These are phyloP conservation scores for Chrysomallon squamiferum DNA, from an alignment of 1,140 invertebrate species.

Conservation along the genomic window DNA sequence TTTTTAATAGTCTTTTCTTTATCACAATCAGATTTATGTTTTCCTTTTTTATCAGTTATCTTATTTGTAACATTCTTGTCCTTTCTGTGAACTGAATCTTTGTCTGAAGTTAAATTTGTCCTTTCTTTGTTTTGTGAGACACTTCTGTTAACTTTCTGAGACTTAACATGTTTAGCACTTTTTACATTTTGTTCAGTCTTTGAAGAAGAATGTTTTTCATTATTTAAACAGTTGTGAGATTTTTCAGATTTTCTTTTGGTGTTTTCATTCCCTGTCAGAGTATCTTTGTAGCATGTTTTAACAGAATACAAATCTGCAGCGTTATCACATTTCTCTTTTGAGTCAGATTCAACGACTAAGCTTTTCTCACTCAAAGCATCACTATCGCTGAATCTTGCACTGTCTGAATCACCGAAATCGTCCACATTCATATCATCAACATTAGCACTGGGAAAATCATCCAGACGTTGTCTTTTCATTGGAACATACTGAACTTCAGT, in stretches of 20 bases:
- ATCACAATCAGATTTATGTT: neutral
- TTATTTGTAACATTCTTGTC: neutral
- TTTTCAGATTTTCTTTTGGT: neutral
- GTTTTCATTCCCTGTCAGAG: neutral
- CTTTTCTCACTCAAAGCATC: constrained; percentile 25
- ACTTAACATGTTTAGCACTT: neutral
- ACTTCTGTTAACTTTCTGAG: neutral
- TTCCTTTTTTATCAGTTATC: neutral
- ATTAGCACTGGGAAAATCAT: neutral
- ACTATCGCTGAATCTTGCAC: constrained; percentile 35
- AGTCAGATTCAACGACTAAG: constrained; percentile 9
- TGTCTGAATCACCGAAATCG: constrained; percentile 14
- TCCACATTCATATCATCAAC: constrained; percentile 1
- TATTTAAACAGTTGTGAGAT: neutral
- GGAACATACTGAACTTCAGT: constrained; percentile 6
- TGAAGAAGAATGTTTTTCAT: too few species aligned
- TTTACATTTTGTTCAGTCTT: neutral
- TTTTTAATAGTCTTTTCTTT: neutral
- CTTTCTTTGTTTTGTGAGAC: neutral
- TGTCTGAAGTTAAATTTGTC: neutral
- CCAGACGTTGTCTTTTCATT: neutral
- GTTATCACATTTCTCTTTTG: constrained; percentile 23
- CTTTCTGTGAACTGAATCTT: neutral
- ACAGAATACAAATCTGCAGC: constrained; percentile 2
- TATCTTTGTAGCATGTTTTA: constrained; percentile 1